These are phyloP conservation scores for Mallotus villosus DNA, from an alignment of 2,797 vertebrate genomes.

Conservation along the genomic window DNA sequence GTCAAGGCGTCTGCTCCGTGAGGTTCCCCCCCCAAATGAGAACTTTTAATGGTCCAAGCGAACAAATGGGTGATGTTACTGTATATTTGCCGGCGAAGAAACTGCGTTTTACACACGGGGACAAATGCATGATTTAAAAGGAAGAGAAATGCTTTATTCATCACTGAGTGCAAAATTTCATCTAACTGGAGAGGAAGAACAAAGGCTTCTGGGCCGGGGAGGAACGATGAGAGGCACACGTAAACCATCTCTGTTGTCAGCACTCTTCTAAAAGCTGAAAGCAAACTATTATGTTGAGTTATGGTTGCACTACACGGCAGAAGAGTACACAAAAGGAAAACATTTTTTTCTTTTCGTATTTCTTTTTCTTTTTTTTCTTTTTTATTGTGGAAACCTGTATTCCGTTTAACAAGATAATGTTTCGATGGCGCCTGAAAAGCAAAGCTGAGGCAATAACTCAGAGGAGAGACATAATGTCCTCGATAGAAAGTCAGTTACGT, in stretches of 20 bases:
- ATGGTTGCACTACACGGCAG: neutral
- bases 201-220: neutral
- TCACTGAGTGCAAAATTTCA: constrained; percentile 14
- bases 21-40: neutral
- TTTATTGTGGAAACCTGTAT: neutral
- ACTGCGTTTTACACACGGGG: neutral
- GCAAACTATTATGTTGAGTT: neutral
- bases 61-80: neutral
- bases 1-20: too few species aligned
- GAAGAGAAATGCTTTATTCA: constrained; percentile 2
- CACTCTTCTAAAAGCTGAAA: neutral
- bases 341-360: neutral
- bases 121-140: constrained; percentile 1
- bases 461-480: neutral
- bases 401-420: neutral
- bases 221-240: neutral
- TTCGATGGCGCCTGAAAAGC: neutral
- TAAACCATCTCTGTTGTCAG: neutral
- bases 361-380: neutral
- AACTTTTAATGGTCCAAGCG: neutral
- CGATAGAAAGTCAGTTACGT: neutral
- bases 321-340: neutral
- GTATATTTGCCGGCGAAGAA: neutral
- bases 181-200: constrained; percentile 1
- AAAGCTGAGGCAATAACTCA: neutral